Evolutionary conservation across 2,113 vertebrate genomes (phyloP).

Genomic region (Perca schrenkii): DNA sequence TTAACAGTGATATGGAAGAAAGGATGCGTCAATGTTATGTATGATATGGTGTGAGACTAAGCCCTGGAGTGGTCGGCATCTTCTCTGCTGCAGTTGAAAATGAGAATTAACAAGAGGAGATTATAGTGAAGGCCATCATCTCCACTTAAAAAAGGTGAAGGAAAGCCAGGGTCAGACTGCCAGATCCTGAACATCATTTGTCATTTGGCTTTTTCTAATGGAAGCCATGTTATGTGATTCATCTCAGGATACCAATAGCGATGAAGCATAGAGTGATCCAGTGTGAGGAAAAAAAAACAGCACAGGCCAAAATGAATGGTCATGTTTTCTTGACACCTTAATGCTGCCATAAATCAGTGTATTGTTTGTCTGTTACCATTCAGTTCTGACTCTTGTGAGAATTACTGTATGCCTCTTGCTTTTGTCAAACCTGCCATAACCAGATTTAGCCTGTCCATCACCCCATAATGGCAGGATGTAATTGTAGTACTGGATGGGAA

Average conservation of each 20-base stretch:
- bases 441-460: constrained; percentile 36
- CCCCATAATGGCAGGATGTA: constrained; percentile 41
- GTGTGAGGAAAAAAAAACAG: neutral
- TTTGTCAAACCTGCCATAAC: constrained; percentile 50
- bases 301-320: neutral
- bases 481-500: constrained; percentile 4
- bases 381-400: constrained; percentile 22
- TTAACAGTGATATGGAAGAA: constrained; percentile 24
- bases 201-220: constrained; percentile 23
- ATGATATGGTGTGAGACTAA: constrained; percentile 22
- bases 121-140: constrained; percentile 13
- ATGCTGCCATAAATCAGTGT: constrained; percentile 2
- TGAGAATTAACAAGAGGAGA: constrained; percentile 38
- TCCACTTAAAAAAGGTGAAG: constrained; percentile 16
- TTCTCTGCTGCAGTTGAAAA: constrained; percentile 18
- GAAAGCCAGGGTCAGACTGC: constrained; percentile 14
- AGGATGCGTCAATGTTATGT: constrained; percentile 18
- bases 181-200: constrained; percentile 30
- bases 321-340: constrained; percentile 7
- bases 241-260: constrained; percentile 5
- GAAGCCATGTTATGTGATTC: constrained; percentile 14
- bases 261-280: neutral
- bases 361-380: constrained; percentile 21
- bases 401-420: constrained; percentile 39
- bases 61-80: neutral